Evolutionary conservation across 1,140 invertebrate species (phyloP).

Genomic region (Meloidogyne exigua): DNA sequence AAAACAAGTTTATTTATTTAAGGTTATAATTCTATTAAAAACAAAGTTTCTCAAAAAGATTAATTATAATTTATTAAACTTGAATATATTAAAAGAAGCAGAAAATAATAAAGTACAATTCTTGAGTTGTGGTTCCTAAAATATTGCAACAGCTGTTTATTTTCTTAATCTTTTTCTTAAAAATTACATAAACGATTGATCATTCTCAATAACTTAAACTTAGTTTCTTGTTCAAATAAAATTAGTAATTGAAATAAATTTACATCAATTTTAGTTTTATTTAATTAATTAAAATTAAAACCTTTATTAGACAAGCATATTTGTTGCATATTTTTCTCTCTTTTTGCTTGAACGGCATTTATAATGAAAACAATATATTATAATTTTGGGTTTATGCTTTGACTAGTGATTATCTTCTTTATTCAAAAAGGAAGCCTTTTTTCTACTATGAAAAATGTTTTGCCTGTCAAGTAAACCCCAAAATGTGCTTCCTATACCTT

Average conservation of each 20-base stretch:
- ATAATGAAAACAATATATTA: not conserved
- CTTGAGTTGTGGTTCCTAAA: not conserved
- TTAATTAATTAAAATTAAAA: too few relatives aligned
- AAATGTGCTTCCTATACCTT: not conserved
- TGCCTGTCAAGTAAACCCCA: not conserved
- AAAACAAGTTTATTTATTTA: not conserved
- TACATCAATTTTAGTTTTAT: too few relatives aligned
- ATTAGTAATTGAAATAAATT: not conserved
- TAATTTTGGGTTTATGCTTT: not conserved
- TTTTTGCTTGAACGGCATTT: too few relatives aligned
- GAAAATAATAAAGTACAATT: not conserved
- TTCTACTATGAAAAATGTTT: not conserved
- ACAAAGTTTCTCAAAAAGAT: too few relatives aligned
- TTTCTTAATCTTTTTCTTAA: not conserved
- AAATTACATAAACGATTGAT: not conserved
- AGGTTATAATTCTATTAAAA: too few relatives aligned
- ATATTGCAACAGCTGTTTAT: not conserved
- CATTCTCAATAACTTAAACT: not conserved
- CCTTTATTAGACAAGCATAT: too few relatives aligned
- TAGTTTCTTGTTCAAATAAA: not conserved
- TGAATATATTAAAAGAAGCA: not conserved
- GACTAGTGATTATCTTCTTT: not conserved
- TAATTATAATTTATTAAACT: too few relatives aligned
- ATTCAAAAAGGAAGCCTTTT: not conserved
- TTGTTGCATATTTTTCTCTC: not conserved